These are phyloP conservation scores for Eristalis intricaria DNA, from an alignment of 2,888 invertebrate genomes.

Conservation along the genomic window DNA sequence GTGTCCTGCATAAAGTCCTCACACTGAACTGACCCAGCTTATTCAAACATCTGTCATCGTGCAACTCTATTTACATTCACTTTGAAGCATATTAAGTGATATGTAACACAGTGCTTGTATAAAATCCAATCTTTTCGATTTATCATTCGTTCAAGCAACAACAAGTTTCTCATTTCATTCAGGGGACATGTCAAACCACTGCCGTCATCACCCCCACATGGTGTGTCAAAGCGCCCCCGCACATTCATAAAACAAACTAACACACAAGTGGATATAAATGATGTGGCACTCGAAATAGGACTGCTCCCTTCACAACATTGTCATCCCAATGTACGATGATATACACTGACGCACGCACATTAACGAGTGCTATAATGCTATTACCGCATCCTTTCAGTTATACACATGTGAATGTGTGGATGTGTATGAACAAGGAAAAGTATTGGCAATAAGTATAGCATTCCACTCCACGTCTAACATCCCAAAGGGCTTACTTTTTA, in stretches of 20 bases:
- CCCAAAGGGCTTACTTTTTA: constrained; percentile 36
- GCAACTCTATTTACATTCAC: constrained; percentile 56
- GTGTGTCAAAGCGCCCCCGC: constrained; percentile 31
- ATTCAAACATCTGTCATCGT: constrained; percentile 46
- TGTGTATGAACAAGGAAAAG: constrained; percentile 27
- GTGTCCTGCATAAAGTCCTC: not conserved
- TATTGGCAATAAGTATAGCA: constrained; percentile 57
- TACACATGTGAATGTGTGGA: not conserved
- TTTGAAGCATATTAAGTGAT: constrained; percentile 56
- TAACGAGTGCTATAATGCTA: constrained; percentile 60
- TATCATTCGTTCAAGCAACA: constrained; percentile 53
- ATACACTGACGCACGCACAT: constrained; percentile 14
- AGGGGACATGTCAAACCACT: constrained; percentile 28
- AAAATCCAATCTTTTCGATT: constrained; percentile 56
- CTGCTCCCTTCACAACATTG: constrained; percentile 44
- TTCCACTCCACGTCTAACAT: constrained; percentile 9
- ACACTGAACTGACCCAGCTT: not conserved
- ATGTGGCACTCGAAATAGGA: constrained; percentile 61
- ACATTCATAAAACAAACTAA: constrained; percentile 49
- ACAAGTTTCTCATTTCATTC: constrained; percentile 1
- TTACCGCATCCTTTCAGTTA: constrained; percentile 43
- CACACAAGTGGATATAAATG: constrained; percentile 68
- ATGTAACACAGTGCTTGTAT: constrained; percentile 24
- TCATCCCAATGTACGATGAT: not conserved
- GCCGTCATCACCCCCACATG: constrained; percentile 54